phyloP scores from a whole-genome alignment of 2,888 invertebrate species.

The Nebria salina region DNA sequence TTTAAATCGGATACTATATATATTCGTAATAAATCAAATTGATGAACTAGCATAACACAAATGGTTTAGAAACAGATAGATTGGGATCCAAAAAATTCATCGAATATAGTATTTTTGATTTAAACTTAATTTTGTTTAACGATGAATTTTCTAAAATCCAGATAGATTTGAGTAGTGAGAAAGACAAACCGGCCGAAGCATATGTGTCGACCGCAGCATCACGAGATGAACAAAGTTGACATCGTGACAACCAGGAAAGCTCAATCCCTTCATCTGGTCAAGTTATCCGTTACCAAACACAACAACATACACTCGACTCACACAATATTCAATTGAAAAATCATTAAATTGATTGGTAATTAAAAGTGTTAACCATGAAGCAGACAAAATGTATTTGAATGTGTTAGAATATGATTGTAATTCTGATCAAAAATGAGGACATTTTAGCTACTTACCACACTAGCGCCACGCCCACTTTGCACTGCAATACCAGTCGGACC shows the following conservation, averaged over 20 bases:
- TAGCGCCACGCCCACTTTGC: conserved; percentile 87
- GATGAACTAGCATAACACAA: neutral
- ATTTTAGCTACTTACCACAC: conserved; percentile 74
- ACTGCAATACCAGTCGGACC: conserved; percentile 75
- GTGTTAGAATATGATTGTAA: conserved; percentile 1
- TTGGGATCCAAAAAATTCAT: neutral
- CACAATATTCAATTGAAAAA: conserved; percentile 40
- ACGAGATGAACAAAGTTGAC: conserved; percentile 95
- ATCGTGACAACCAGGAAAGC: conserved; percentile 96
- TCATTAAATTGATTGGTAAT: neutral
- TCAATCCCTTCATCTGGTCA: conserved; percentile 89
- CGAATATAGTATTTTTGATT: neutral
- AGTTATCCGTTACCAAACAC: conserved; percentile 49
- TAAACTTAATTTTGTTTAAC: neutral
- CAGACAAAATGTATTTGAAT: neutral
- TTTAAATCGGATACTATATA: no score
- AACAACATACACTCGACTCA: conserved; percentile 53
- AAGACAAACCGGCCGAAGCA: conserved; percentile 94
- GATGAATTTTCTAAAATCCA: neutral
- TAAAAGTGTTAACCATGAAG: neutral
- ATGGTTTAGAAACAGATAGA: conserved; percentile 5
- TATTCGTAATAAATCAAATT: no score
- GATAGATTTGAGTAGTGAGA: conserved; percentile 7
- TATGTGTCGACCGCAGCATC: conserved; percentile 95
- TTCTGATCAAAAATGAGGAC: neutral